phyloP scores from a whole-genome alignment of 2,888 invertebrate species.

The Agrochola circellaris region DNA sequence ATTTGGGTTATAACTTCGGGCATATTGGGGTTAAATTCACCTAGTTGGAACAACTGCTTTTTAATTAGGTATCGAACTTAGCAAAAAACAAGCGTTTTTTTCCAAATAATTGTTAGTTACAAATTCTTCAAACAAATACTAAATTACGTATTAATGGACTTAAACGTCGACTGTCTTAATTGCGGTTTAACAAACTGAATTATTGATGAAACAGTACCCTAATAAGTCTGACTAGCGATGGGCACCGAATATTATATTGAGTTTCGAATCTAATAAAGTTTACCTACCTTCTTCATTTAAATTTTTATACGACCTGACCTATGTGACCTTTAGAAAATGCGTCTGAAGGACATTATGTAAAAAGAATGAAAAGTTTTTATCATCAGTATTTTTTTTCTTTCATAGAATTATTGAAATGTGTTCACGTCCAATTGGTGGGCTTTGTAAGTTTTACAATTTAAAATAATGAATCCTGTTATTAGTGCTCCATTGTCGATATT shows the following conservation, averaged over 20 bases:
- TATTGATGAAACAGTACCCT: slow-evolving; percentile 47
- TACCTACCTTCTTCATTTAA: slow-evolving; percentile 44
- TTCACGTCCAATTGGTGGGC: slow-evolving; percentile 35
- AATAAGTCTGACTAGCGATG: slow-evolving; percentile 27
- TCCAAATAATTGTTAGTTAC: slow-evolving; percentile 14
- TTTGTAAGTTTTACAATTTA: slow-evolving; percentile 49
- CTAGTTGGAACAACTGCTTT: background rate
- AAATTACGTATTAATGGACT: slow-evolving; percentile 37
- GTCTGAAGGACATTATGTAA: slow-evolving; percentile 49
- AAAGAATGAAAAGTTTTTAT: slow-evolving; percentile 40
- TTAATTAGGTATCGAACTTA: slow-evolving; percentile 6
- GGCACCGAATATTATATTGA: slow-evolving; percentile 38
- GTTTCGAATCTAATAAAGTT: slow-evolving; percentile 26
- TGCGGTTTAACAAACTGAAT: slow-evolving; percentile 49
- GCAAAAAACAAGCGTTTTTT: background rate
- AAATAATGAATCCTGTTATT: slow-evolving; percentile 55
- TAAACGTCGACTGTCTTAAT: slow-evolving; percentile 44
- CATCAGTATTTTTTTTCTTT: slow-evolving; percentile 35
- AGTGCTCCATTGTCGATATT: slow-evolving; percentile 51
- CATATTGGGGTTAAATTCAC: background rate
- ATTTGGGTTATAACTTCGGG: too few relatives aligned
- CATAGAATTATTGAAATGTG: slow-evolving; percentile 49
- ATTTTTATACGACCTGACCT: slow-evolving; percentile 40
- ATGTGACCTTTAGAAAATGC: slow-evolving; percentile 30
- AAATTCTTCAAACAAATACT: slow-evolving; percentile 27